Evolutionary conservation across 2,797 vertebrate genomes (phyloP), one percentile per base, ranked within the genome.

Genomic region (Tokudaia muenninki): DNA sequence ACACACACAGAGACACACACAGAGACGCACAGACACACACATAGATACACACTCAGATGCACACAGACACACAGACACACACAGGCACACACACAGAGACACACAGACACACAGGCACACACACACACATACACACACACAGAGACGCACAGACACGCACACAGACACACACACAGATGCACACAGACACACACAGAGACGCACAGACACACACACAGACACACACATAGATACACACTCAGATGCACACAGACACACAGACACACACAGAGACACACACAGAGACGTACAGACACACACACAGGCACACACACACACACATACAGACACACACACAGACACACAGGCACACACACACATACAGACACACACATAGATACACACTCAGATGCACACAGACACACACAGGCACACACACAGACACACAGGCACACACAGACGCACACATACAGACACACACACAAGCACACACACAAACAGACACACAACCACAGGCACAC

Each of bases 161-260:
- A 93, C 10, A 1, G 7, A 17, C 8, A 96, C 96, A 93, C 93
- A 10, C 26, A 34, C 5, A 67, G 31, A n/a, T n/a, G n/a, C n/a
- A 67, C 95, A 94, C 6, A 8, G 47, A 81, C 4, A 77, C 14
- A 80, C 67, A 92, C 8, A 2, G n/a, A n/a, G n/a, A n/a, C n/a
- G n/a, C n/a, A n/a, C n/a, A n/a, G n/a, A n/a, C 92, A 74, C 96
- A 94, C 13, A 4, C 79, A 92, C 14, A 1, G 6, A 21, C 10
- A 96, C 97, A 92, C 95, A 16, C 19, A 50, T 96, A 92, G 4
- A 11, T 55, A 80, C 3, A 75, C 13, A 83, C 52, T 92, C 3
- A 2, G 1, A 59, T 9, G 26, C 24, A 59, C 57, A 59, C 1
- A 59, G 19, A 59, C 6, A 9, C 55, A 80, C 2, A 75, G n/a